Evolutionary conservation across 2,888 invertebrate genomes (phyloP), one percentile per base, ranked within the genome.

Genomic region (Gibbula magus): DNA sequence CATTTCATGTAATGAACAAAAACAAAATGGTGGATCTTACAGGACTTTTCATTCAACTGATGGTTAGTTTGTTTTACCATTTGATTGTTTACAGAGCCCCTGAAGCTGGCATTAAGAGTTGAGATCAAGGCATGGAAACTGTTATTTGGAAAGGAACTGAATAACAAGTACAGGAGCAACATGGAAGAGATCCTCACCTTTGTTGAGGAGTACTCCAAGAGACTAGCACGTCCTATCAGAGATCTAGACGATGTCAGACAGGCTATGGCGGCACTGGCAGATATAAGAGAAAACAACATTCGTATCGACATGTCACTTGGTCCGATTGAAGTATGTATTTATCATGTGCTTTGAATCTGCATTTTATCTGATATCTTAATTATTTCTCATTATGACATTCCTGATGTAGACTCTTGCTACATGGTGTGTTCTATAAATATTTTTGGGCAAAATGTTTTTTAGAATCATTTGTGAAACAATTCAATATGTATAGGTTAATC

Each of bases 81-180:
- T 45, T 20, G 52, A n/a, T 45, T 22, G 25, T 61, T 77, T 74
- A 39, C 86, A 93, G 93, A 89, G 45, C 89, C 91, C 20, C 86
- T 94, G 81, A 93, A 93, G 87, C 81, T 88, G 66, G 91, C 91
- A 0, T 87, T 97, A 52, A 93, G 95, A 67, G 94, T 96, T 10
- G 97, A 97, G 93, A 96, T 96, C 0, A 94, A 95, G 83, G 95
- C 95, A 76, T 97, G 97, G 97, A 97, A 96, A 91, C 93, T 94
- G 81, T 94, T 95, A 22, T 93, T 96, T 78, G 97, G 97, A 0
- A 94, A 95, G 87, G 93, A 95, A 52, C 92, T 97, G 35, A 95
- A 95, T 83, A 91, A 93, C 0, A 95, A 95, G 16, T 97, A 96
- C 89, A 96, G 95, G 88, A 94, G 94, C 75, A 95, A 96, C 83